A percentile compares a stretch with the other conserved stretches of the same genome.
Conservation (phyloP, 2,113 vertebrate genomes). For the Syrmaticus mikado region DNA sequence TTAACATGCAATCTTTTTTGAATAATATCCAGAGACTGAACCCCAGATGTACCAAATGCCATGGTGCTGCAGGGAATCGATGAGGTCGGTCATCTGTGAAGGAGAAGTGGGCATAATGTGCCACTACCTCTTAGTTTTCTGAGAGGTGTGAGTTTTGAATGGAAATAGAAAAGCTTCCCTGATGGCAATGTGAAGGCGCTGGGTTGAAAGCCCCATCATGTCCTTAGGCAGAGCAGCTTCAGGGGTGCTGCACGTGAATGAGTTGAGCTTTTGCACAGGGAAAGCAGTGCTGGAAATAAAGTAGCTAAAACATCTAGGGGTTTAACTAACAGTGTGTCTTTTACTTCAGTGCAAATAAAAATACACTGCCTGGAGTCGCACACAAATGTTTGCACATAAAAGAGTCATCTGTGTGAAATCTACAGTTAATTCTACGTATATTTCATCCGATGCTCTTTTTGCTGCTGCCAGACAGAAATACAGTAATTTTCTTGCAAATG, state of each 20-base stretch:
- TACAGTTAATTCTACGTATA: neutral
- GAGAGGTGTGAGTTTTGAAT: neutral
- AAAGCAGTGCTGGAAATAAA: neutral
- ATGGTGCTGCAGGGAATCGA: neutral
- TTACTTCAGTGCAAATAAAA: neutral
- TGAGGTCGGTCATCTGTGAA: neutral
- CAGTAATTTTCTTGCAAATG: neutral
- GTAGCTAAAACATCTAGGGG: neutral
- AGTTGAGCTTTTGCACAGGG: neutral
- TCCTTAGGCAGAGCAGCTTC: neutral
- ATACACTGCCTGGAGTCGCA: neutral
- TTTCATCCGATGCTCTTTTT: neutral
- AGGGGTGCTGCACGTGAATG: neutral
- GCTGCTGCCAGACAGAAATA: constrained; percentile 11
- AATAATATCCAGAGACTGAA: neutral
- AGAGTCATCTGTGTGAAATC: neutral
- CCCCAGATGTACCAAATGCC: neutral
- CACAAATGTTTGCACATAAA: neutral
- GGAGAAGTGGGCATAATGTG: neutral
- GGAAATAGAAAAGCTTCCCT: neutral
- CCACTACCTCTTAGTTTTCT: neutral
- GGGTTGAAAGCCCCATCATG: neutral
- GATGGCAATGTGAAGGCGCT: neutral
- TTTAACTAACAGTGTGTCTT: neutral
- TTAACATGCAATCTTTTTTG: neutral